Evolutionary conservation across 2,113 vertebrate genomes (phyloP), one percentile per base, ranked within the genome.

Genomic region (Marmota flaviventris): DNA sequence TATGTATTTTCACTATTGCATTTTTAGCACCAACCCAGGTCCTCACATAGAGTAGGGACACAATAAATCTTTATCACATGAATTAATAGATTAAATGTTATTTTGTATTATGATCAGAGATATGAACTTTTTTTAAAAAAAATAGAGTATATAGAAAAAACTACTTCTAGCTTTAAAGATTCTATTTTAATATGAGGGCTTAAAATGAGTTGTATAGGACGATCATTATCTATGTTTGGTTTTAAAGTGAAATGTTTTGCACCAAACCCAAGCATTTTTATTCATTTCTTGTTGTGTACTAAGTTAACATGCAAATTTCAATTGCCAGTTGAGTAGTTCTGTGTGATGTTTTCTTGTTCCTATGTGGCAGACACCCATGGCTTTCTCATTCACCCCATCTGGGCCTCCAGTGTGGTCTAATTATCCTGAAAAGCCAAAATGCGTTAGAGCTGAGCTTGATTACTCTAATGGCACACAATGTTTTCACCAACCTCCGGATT

Each of bases 351-450:
- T 96, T 97, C 85, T 91, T 95, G 97, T 94, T 91, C 34, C 73
- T 93, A 39, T 93, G 92, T 85, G 70, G 96, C 96, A 97, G 98
- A 94, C 93, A 96, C 97, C 97, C 97, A 92, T 92, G 86, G 98
- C 83, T 95, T 98, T 96, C 89, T 98, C 96, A 97, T 95, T 98
- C 96, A 87, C 70, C 79, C 97, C 97, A 96, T 96, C 97, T 97
- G 98, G 94, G 96, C 96, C 84, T 97, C 95, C 95, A 98, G 81
- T 85, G 93, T 96, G 93, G 93, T 96, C 75, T 97, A 96, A 98
- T 98, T 97, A 98, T 96, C 95, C 93, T 77, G 13, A 97, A 96
- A 95, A 96, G 96, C 93, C 72, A 89, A 92, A 95, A 97, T 90
- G 95, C 95, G 95, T 96, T 96, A 92, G 87, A 92, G 63, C 93